A percentile compares a stretch with the other conserved stretches of the same genome.
Conservation (phyloP, 2,888 invertebrate genomes). For the Lepidocyrtinus sp. region DNA sequence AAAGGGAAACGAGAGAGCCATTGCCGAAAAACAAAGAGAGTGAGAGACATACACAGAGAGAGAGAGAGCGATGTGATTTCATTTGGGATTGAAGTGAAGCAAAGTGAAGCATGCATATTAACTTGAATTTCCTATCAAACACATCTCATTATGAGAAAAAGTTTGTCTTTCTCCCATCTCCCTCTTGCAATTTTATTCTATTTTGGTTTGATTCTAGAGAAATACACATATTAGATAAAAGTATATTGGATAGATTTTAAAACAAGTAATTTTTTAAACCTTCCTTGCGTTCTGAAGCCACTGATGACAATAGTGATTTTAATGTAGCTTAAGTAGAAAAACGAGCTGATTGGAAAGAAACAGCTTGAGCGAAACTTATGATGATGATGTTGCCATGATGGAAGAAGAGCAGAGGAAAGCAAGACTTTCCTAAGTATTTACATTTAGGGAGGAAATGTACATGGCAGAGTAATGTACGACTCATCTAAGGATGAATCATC, state of each 20-base stretch:
- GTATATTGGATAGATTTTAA: constrained; percentile 26
- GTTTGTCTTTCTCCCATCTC: constrained; percentile 35
- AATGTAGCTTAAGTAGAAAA: constrained; percentile 3
- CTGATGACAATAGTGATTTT: constrained; percentile 17
- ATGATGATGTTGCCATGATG: no score
- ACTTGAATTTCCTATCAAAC: constrained; percentile 37
- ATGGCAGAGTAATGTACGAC: background rate
- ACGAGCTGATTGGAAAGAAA: constrained; percentile 42
- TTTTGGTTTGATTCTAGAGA: background rate
- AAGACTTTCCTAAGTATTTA: constrained; percentile 46
- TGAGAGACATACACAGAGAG: background rate
- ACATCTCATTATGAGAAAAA: constrained; percentile 55
- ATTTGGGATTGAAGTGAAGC: background rate
- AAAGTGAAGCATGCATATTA: constrained; percentile 41
- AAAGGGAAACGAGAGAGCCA: background rate
- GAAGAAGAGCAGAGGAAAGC: constrained; percentile 16
- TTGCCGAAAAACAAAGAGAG: background rate
- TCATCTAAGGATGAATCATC: constrained; percentile 54
- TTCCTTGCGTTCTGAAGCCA: background rate
- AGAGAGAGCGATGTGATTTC: background rate
- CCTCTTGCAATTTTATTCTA: constrained; percentile 8
- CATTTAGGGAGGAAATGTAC: constrained; percentile 36
- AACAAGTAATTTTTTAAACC: constrained; percentile 36
- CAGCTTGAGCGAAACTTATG: constrained; percentile 31
- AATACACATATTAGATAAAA: background rate